Evolutionary conservation across 2,113 vertebrate genomes (phyloP).

Genomic region (Addax nasomaculatus): DNA sequence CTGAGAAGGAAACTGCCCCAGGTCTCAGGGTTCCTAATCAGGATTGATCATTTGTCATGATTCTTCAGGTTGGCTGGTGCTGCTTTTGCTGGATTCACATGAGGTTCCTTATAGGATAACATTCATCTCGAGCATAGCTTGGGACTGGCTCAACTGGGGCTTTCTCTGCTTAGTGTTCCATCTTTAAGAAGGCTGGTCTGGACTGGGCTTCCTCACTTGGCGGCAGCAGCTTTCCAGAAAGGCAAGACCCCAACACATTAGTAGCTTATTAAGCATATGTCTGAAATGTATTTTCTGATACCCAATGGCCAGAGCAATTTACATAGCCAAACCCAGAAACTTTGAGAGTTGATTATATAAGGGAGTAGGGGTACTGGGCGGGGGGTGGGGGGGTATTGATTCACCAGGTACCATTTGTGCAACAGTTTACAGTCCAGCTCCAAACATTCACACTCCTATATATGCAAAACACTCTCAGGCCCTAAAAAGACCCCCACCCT

Average conservation of each 20-base stretch:
- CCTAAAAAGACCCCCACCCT: neutral
- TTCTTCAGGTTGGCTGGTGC: neutral
- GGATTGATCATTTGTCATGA: neutral
- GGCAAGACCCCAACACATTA: neutral
- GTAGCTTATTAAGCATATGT: neutral
- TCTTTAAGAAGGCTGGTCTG: neutral
- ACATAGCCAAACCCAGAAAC: neutral
- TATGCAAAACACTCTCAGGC: fast-evolving
- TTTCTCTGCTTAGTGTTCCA: neutral
- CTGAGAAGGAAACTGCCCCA: neutral
- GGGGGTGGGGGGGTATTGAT: fast-evolving
- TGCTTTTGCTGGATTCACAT: fast-evolving
- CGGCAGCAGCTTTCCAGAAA: neutral
- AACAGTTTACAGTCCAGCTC: neutral
- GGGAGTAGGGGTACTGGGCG: fast-evolving
- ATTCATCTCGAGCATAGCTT: no score
- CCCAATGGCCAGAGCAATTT: neutral
- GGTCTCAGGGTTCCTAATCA: neutral
- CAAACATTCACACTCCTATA: fast-evolving
- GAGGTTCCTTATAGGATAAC: fast-evolving
- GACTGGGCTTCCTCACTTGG: neutral
- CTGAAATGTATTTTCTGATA: neutral
- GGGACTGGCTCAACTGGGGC: fast-evolving
- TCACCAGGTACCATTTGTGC: neutral
- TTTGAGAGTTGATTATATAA: no score